A percentile compares a stretch with the other conserved stretches of the same genome.
Conservation (phyloP, 2,113 vertebrate genomes). For the Pachyramphus minor region DNA sequence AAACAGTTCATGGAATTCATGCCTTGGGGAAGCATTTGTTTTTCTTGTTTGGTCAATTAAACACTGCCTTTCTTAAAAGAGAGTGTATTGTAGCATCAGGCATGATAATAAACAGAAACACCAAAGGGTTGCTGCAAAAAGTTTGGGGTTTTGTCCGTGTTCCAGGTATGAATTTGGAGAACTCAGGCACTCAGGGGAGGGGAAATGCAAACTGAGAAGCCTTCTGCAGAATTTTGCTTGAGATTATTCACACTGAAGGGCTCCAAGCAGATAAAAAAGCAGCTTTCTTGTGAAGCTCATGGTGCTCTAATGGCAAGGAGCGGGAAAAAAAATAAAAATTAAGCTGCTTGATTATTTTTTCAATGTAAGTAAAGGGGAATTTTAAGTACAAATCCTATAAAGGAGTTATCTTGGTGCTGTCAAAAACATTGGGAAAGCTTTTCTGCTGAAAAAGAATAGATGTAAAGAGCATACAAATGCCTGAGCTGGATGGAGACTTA, state of each 20-base stretch:
- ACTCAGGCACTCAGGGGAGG: background rate
- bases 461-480: background rate
- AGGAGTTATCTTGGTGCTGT: background rate
- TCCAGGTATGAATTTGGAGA: background rate
- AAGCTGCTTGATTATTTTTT: background rate
- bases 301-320: background rate
- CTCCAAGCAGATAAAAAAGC: background rate
- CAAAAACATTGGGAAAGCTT: background rate
- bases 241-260: background rate
- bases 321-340: background rate
- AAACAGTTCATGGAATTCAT: slow-evolving; percentile 49
- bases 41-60: slow-evolving; percentile 49
- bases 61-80: slow-evolving; percentile 27
- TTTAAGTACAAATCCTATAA: background rate
- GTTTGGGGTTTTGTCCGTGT: background rate
- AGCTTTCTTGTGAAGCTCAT: background rate
- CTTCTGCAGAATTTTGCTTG: background rate
- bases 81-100: slow-evolving; percentile 13
- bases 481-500: background rate
- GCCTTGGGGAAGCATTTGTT: slow-evolving; percentile 57
- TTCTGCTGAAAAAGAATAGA: background rate
- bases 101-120: slow-evolving; percentile 33
- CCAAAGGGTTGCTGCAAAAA: background rate
- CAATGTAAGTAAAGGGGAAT: background rate
- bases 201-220: background rate